A percentile compares a stretch with the other conserved stretches of the same genome.
Evolutionary conservation across 2,113 vertebrate genomes (phyloP).

Genomic region (Callorhinus ursinus): DNA sequence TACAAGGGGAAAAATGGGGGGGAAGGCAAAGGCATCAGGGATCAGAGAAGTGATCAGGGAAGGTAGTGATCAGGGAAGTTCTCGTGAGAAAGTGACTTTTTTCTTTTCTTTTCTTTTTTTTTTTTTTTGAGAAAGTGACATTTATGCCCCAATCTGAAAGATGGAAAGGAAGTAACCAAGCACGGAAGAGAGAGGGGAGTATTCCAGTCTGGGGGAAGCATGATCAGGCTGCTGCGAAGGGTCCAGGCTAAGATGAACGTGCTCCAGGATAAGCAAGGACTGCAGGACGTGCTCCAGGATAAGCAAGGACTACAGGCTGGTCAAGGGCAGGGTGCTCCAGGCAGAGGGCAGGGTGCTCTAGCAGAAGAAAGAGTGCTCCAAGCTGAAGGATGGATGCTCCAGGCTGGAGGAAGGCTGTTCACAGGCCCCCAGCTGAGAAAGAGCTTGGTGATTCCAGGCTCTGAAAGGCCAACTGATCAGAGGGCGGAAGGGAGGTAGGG

Average conservation of each 20-base stretch:
- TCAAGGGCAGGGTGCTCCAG: neutral
- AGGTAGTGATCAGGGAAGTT: no score
- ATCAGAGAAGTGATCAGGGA: neutral
- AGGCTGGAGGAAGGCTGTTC: neutral
- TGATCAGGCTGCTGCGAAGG: neutral
- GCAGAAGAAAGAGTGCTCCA: neutral
- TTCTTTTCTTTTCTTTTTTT: no score
- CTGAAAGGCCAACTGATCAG: neutral
- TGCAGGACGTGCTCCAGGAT: neutral
- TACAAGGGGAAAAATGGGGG: neutral
- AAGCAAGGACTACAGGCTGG: neutral
- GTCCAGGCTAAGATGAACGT: neutral
- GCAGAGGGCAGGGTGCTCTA: neutral
- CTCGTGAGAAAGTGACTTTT: no score
- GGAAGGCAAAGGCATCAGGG: neutral
- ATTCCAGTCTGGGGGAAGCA: neutral
- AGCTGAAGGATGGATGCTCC: neutral
- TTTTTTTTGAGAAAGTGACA: neutral
- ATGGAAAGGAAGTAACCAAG: neutral
- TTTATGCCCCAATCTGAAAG: neutral
- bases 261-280: no score
- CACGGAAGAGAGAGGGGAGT: neutral
- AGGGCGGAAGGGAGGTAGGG: neutral
- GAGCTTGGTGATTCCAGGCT: neutral
- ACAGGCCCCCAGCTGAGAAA: neutral